Base-by-base conservation (phyloP, 2,888 invertebrate species). In the Latrodectus elegans region DNA sequence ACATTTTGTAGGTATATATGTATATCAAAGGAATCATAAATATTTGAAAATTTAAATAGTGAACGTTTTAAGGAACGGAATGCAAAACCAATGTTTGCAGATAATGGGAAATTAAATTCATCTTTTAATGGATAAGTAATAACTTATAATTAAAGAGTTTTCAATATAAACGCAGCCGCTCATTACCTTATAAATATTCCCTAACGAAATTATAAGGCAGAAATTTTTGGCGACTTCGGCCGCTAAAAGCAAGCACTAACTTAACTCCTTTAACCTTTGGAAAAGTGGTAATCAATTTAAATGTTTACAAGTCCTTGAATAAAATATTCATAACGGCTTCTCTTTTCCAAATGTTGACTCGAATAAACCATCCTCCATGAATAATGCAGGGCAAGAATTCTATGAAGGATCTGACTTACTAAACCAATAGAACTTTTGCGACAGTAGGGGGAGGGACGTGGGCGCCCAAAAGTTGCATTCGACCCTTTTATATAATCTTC, bases 271-370 rank as follows among this genome's bases (percentile, higher is more conserved):
- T 38, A 38, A 38, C 38, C 38, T 38, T 38, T 11, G 60, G 60
- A 60, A 60, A 60, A 60, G 60, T 60, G 60, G 60, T 60, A 60
- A 60, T 60, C 60, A 60, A 60, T 60, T 60, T 60, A 60, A 60
- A 12, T 60, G 60, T 60, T 60, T 60, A 60, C 60, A 60, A 60
- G 60, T 60, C 60, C n/a, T 12, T 15, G n/a, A 60, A 60, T 60
- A 60, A 60, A 60, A 60, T 60, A 60, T 60, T 60, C 60, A 60
- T 60, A 60, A 60, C 60, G 60, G 60, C 14, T 60, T 12, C 60
- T 60, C 60, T 60, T 60, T 60, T 60, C 60, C n/a, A 60, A 60
- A 60, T n/a, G n/a, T 60, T 60, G 12, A 60, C 60, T 15, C 38
- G 60, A 60, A 60, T 60, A 60, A 60, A 60, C 12, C 14, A 12